A percentile compares a stretch with the other conserved stretches of the same genome.
Evolutionary conservation across 1,140 invertebrate genomes (phyloP).

Genomic region (Telenomus remus): DNA sequence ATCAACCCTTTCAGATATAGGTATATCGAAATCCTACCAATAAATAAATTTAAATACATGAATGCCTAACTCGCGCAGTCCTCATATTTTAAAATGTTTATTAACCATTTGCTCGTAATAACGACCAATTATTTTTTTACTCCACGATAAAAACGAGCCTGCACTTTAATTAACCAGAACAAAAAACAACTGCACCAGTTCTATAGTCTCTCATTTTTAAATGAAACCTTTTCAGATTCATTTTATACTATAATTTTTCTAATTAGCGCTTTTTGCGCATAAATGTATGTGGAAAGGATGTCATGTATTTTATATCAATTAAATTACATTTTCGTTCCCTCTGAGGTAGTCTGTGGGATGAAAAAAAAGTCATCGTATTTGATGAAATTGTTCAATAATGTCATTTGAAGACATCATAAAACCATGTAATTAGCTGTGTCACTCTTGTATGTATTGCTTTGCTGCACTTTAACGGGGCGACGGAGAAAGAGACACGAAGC

Average conservation of each 20-base stretch:
- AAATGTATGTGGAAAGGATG: slow-evolving; percentile 1
- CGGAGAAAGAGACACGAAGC: slow-evolving; percentile 38
- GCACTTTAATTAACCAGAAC: too few relatives aligned
- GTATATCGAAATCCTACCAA: slow-evolving; percentile 69
- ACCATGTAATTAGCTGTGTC: slow-evolving; percentile 70
- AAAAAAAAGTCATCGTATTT: slow-evolving; percentile 35
- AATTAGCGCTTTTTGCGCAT: slow-evolving; percentile 24
- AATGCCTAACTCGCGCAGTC: slow-evolving; percentile 64
- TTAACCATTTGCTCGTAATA: slow-evolving; percentile 13
- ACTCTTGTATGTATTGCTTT: slow-evolving; percentile 67
- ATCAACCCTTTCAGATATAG: slow-evolving; percentile 9
- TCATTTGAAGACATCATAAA: slow-evolving; percentile 60
- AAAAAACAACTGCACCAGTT: too few relatives aligned
- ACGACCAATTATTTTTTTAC: slow-evolving; percentile 4
- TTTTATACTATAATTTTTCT: slow-evolving; percentile 17
- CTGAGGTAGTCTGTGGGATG: slow-evolving; percentile 25
- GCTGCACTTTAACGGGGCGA: slow-evolving; percentile 62
- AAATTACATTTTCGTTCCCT: slow-evolving; percentile 22
- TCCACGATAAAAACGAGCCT: too few relatives aligned
- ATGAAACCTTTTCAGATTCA: neutral
- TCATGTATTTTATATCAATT: slow-evolving; percentile 29
- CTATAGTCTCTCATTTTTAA: neutral
- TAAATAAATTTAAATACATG: slow-evolving; percentile 76
- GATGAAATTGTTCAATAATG: slow-evolving; percentile 46
- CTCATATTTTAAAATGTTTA: neutral